Conservation (phyloP, 1,140 invertebrate genomes). For the Colletes gigas region DNA sequence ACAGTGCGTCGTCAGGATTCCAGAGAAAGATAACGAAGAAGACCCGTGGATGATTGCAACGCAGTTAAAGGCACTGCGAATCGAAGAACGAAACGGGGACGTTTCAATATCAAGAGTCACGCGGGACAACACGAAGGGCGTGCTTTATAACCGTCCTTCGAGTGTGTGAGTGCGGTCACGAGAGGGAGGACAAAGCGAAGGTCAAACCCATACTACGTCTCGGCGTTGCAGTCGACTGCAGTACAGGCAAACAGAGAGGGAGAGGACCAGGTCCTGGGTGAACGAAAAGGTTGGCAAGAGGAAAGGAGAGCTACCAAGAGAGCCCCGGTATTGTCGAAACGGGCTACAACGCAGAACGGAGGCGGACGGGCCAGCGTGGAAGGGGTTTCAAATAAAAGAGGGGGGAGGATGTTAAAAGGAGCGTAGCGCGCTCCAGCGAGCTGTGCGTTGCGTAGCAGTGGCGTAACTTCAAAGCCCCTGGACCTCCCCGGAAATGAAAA, state of each 20-base stretch:
- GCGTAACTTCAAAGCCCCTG: slow-evolving; percentile 26
- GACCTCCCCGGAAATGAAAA: slow-evolving; percentile 21
- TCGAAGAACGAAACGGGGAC: background rate
- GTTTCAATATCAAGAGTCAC: background rate
- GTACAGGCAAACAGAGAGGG: background rate
- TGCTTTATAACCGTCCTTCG: slow-evolving; percentile 48
- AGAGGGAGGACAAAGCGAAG: slow-evolving; percentile 66
- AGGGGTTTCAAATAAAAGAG: slow-evolving; percentile 40
- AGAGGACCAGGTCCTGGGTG: slow-evolving; percentile 1
- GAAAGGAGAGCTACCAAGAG: background rate
- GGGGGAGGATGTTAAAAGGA: slow-evolving; percentile 30
- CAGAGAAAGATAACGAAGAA: background rate
- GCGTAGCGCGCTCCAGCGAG: slow-evolving; percentile 16
- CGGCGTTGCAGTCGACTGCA: slow-evolving; percentile 52
- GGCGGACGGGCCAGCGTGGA: background rate
- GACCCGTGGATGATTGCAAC: background rate
- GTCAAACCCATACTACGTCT: slow-evolving; percentile 66
- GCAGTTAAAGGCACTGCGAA: background rate
- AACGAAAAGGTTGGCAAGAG: slow-evolving; percentile 10
- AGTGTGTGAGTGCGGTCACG: slow-evolving; percentile 62
- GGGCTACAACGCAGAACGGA: slow-evolving; percentile 16
- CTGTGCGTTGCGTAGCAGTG: slow-evolving; percentile 21
- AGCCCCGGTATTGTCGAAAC: slow-evolving; percentile 26
- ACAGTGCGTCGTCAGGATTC: too few species aligned
- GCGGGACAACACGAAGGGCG: slow-evolving; percentile 37